Conservation (phyloP, 92 coral and sea anemone species). For the Blastomussa wellsi region DNA sequence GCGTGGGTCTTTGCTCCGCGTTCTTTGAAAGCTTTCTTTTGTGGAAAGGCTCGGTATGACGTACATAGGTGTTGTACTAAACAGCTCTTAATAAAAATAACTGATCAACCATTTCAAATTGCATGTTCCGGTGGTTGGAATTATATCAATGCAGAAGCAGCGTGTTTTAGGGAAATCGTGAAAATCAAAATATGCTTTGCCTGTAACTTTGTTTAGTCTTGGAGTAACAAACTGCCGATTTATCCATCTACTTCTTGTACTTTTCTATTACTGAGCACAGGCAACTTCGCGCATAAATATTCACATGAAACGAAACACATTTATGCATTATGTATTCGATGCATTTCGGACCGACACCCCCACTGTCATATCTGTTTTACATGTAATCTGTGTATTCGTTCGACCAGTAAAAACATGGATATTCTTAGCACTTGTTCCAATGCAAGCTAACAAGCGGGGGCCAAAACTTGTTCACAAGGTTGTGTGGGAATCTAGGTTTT, state of each 20-base stretch:
- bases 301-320: background rate
- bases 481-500: background rate
- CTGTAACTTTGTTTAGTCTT: background rate
- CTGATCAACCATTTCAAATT: background rate
- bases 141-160: background rate
- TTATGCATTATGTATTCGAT: background rate
- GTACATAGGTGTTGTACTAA: background rate
- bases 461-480: background rate
- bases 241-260: no score
- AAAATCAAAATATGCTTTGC: background rate
- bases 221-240: background rate
- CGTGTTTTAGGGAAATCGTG: background rate
- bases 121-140: background rate
- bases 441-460: background rate
- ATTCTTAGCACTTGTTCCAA: background rate
- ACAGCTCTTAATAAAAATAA: background rate
- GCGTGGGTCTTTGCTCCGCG: conserved; percentile 14
- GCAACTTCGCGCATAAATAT: background rate
- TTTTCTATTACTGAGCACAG: no score
- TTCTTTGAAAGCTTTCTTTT: background rate
- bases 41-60: background rate
- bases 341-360: background rate
- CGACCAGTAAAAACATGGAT: background rate
- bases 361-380: background rate
- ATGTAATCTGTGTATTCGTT: background rate